Conservation (phyloP, 2,113 vertebrate species). For the Crotalus horridus region DNA sequence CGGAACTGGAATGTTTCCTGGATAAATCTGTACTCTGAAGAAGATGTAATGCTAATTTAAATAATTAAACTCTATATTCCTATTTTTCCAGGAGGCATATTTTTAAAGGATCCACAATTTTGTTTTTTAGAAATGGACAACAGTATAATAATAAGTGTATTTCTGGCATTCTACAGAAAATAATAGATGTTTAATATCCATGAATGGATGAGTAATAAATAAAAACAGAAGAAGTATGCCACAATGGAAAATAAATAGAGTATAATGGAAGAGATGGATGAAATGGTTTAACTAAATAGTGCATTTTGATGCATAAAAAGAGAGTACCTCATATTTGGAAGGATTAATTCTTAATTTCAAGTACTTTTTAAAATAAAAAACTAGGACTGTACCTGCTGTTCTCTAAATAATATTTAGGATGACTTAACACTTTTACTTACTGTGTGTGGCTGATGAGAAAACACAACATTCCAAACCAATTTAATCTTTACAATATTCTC, state of each 20-base stretch:
- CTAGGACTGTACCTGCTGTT: neutral
- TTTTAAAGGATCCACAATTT: neutral
- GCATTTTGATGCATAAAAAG: neutral
- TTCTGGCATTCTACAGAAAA: neutral
- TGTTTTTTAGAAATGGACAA: neutral
- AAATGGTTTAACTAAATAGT: neutral
- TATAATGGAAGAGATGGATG: neutral
- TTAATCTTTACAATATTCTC: neutral
- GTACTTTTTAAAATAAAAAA: neutral
- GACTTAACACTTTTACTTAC: neutral
- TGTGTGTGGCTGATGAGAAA: neutral
- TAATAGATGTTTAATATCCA: neutral
- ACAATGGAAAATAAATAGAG: neutral
- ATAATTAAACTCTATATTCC: neutral
- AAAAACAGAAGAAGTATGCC: neutral
- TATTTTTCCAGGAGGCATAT: neutral
- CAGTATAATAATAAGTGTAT: neutral
- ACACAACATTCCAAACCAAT: neutral
- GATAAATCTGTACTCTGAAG: neutral
- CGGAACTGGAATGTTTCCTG: neutral
- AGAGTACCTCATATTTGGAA: neutral
- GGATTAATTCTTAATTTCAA: neutral
- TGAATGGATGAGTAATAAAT: neutral
- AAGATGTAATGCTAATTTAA: neutral
- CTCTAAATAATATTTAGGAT: neutral